A percentile compares a stretch with the other conserved stretches of the same genome.
phyloP scores from a whole-genome alignment of 2,888 invertebrate genomes.

The Ophion slaviceki region DNA sequence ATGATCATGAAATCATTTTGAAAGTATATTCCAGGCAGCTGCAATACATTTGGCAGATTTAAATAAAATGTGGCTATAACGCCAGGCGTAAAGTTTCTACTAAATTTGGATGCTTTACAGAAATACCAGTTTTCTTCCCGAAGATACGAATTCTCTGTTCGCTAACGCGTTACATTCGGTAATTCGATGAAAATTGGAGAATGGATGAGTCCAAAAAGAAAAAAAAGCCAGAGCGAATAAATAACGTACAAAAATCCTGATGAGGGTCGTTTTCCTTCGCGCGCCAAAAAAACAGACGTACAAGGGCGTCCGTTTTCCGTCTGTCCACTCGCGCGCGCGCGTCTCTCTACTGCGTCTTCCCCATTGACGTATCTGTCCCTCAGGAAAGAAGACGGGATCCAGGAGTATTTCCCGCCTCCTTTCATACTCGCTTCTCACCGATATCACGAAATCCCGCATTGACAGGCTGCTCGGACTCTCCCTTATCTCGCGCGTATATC shows the following conservation, averaged over 20 bases:
- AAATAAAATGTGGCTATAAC: background rate
- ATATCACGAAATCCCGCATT: constrained; percentile 73
- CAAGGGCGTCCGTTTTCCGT: constrained; percentile 63
- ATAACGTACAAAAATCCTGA: constrained; percentile 24
- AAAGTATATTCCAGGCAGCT: too few species aligned
- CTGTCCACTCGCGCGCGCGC: constrained; percentile 37
- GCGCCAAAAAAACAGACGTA: constrained; percentile 61
- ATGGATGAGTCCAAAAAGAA: constrained; percentile 1
- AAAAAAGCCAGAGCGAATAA: constrained; percentile 4
- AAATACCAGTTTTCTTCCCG: too few species aligned
- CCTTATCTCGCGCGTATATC: background rate
- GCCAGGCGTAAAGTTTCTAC: too few species aligned
- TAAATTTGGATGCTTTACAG: too few species aligned
- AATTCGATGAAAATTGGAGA: constrained; percentile 15
- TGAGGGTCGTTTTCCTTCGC: constrained; percentile 35
- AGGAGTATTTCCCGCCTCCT: constrained; percentile 47
- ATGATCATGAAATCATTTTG: too few species aligned
- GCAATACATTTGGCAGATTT: background rate
- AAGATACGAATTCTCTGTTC: background rate
- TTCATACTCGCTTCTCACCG: background rate
- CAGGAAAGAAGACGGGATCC: constrained; percentile 77
- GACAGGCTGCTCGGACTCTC: constrained; percentile 68
- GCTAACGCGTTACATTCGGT: background rate
- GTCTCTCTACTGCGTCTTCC: constrained; percentile 39
- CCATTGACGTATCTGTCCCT: constrained; percentile 82